A percentile compares a stretch with the other conserved stretches of the same genome.
Evolutionary conservation across 2,888 invertebrate species (phyloP).

Genomic region (Oxycera nigricornis): DNA sequence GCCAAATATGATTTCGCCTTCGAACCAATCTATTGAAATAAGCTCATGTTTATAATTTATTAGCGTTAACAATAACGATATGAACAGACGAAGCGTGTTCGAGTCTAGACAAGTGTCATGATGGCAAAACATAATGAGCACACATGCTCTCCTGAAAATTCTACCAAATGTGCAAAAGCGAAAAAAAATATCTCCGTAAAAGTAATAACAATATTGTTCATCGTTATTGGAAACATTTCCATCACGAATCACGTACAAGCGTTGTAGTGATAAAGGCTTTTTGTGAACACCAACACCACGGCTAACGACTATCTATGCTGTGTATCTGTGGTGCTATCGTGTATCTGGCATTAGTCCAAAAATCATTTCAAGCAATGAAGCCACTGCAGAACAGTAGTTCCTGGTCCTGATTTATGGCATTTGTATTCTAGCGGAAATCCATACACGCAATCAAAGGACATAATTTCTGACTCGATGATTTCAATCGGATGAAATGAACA

Average conservation of each 20-base stretch:
- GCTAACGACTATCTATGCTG: not conserved
- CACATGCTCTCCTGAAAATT: not conserved
- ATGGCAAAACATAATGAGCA: not conserved
- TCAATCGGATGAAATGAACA: no score
- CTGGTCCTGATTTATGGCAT: not conserved
- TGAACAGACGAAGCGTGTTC: not conserved
- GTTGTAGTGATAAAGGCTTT: not conserved
- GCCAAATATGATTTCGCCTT: no score
- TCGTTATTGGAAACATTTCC: not conserved
- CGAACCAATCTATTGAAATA: no score
- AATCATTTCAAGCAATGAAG: not conserved
- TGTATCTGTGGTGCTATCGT: not conserved
- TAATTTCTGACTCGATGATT: not conserved
- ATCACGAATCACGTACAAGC: not conserved
- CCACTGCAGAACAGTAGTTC: not conserved
- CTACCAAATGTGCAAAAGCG: not conserved
- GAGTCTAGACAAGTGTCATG: not conserved
- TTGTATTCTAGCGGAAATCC: not conserved
- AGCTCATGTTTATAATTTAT: no score
- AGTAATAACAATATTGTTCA: conserved; percentile 3
- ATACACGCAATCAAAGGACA: not conserved
- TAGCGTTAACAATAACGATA: no score
- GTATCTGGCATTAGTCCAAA: not conserved
- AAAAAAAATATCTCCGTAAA: not conserved
- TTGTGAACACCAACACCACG: not conserved